A percentile compares a stretch with the other conserved stretches of the same genome.
These are phyloP conservation scores for Zosterops borbonicus DNA, from an alignment of 2,113 vertebrate species.

Conservation along the genomic window DNA sequence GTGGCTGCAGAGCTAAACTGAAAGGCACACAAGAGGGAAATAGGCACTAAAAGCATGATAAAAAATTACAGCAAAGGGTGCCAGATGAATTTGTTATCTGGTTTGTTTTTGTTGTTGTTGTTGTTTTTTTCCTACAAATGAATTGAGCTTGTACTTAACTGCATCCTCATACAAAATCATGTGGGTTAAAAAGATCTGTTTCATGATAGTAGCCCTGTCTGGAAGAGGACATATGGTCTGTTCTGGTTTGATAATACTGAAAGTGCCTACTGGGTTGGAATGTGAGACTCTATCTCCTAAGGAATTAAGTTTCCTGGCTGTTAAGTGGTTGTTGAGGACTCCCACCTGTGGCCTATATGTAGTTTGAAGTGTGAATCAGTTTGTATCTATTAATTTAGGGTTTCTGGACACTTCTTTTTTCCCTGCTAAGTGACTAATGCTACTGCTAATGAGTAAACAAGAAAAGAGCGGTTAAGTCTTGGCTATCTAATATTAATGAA, in stretches of 20 bases:
- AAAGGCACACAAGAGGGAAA: background rate
- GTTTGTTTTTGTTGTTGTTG: no score
- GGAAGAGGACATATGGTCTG: background rate
- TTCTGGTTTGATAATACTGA: background rate
- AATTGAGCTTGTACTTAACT: background rate
- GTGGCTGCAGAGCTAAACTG: background rate
- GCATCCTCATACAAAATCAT: background rate
- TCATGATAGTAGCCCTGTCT: background rate
- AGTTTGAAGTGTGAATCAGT: background rate
- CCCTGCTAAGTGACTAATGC: background rate
- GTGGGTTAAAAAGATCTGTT: background rate
- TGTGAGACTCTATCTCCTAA: background rate
- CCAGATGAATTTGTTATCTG: background rate
- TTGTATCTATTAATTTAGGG: background rate
- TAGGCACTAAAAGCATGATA: background rate
- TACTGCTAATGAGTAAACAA: background rate
- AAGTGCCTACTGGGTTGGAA: background rate
- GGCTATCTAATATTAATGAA: background rate
- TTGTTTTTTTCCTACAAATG: accelerated
- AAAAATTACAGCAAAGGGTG: background rate
- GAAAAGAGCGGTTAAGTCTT: background rate
- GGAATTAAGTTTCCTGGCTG: background rate
- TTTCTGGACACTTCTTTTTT: background rate
- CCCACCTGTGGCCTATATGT: background rate
- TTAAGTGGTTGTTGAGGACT: background rate